Percentiles rank a stretch among this genome's conserved stretches.
phyloP scores from a whole-genome alignment of 2,888 invertebrate species.

The Nudaria mundana region DNA sequence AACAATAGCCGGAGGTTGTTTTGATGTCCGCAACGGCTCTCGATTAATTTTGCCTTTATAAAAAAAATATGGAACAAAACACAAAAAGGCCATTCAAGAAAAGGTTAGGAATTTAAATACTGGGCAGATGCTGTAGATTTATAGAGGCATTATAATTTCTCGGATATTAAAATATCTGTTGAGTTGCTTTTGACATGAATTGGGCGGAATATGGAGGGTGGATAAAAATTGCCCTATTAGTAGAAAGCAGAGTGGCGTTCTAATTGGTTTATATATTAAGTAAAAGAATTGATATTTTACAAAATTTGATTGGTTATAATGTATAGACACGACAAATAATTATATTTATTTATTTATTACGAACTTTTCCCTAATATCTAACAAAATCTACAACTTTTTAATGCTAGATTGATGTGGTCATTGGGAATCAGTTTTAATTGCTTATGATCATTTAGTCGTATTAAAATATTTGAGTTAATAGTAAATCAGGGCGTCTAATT shows the following conservation, averaged over 20 bases:
- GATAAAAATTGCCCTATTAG: constrained; percentile 29
- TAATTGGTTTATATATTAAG: constrained; percentile 20
- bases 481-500: no score
- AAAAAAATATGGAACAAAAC: constrained; percentile 56
- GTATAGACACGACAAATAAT: no score
- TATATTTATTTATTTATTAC: no score
- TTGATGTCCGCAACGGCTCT: constrained; percentile 70
- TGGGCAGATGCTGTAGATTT: constrained; percentile 48
- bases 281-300: no score
- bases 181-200: constrained; percentile 38
- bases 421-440: no score
- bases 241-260: constrained; percentile 23
- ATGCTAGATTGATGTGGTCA: no score
- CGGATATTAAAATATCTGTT: constrained; percentile 38
- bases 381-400: no score
- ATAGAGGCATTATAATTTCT: constrained; percentile 39
- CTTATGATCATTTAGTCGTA: no score
- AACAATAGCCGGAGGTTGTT: constrained; percentile 72
- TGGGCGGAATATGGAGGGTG: constrained; percentile 32
- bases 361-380: no score
- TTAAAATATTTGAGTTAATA: no score
- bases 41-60: constrained; percentile 73
- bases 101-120: constrained; percentile 54
- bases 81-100: constrained; percentile 40
- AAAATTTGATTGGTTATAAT: no score